These are phyloP conservation scores for Tyto alba DNA, from an alignment of 2,113 vertebrate species.

Conservation along the genomic window DNA sequence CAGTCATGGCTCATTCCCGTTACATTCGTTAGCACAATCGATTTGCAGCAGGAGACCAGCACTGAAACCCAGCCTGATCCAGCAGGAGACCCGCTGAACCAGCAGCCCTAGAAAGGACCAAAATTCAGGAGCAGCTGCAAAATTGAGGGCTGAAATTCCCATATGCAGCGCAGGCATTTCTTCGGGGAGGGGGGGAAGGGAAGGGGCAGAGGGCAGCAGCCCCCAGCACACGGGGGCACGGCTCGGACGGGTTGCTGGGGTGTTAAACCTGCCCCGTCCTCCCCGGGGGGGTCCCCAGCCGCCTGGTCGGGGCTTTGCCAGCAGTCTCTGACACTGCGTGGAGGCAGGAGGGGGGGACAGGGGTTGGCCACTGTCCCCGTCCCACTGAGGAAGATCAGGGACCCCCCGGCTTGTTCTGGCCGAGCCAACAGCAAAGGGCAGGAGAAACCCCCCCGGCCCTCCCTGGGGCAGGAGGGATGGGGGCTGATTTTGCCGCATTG, in stretches of 20 bases:
- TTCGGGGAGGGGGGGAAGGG: fast-evolving
- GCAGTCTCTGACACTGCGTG: fast-evolving
- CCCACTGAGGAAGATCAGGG: neutral
- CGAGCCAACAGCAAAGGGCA: neutral
- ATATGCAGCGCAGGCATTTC: fast-evolving
- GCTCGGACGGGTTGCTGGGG: fast-evolving
- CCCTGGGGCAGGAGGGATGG: neutral
- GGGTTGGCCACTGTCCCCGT: neutral
- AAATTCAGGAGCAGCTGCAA: neutral
- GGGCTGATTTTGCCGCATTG: neutral
- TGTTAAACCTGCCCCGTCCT: too few relatives aligned
- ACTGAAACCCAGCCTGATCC: fast-evolving
- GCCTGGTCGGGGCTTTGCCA: neutral
- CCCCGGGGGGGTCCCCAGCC: too few relatives aligned
- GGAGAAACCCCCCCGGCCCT: neutral
- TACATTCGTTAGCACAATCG: fast-evolving
- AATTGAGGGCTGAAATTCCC: neutral
- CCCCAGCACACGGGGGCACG: fast-evolving
- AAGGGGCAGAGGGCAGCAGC: neutral
- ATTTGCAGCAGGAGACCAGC: neutral
- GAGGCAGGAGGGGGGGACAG: neutral
- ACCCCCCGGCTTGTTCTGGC: fast-evolving
- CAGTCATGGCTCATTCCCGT: fast-evolving
- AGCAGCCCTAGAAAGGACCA: neutral
- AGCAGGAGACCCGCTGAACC: fast-evolving